A percentile compares a stretch with the other conserved stretches of the same genome.
phyloP scores from a whole-genome alignment of 2,113 vertebrate species.

The Oreamnos americanus region DNA sequence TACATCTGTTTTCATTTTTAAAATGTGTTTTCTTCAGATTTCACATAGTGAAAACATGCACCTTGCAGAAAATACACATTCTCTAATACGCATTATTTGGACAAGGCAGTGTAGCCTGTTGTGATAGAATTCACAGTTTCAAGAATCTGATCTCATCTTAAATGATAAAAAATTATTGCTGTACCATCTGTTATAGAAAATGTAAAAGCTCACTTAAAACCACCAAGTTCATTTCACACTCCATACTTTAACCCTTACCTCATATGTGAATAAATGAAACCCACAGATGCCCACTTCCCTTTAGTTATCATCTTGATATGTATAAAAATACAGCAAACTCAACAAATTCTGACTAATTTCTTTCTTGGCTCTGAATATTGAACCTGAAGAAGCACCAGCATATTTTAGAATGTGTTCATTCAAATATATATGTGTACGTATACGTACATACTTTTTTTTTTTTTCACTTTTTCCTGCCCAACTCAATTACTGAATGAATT shows the following conservation, averaged over 20 bases:
- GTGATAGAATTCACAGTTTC: conserved; percentile 61
- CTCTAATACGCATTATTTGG: conserved; percentile 61
- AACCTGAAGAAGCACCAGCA: neutral
- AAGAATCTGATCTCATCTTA: conserved; percentile 62
- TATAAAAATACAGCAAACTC: neutral
- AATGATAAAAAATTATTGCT: conserved; percentile 52
- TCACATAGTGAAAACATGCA: conserved; percentile 38
- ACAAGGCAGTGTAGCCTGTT: conserved; percentile 65
- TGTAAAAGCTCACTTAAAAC: conserved; percentile 29
- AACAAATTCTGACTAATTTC: neutral
- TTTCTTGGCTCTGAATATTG: neutral
- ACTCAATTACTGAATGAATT: neutral
- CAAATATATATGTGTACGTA: neutral
- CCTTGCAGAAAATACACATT: conserved; percentile 66
- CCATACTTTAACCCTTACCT: neutral
- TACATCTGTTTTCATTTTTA: conserved; percentile 39
- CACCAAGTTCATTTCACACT: conserved; percentile 1
- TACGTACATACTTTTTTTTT: neutral
- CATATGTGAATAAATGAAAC: conserved; percentile 37
- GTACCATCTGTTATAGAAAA: conserved; percentile 59
- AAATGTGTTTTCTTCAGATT: conserved; percentile 46
- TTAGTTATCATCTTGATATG: conserved; percentile 8
- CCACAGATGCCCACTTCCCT: fast-evolving
- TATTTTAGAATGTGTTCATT: conserved; percentile 18
- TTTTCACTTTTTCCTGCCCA: neutral